phyloP scores from a whole-genome alignment of 2,797 vertebrate genomes.

The Falco berigora region DNA sequence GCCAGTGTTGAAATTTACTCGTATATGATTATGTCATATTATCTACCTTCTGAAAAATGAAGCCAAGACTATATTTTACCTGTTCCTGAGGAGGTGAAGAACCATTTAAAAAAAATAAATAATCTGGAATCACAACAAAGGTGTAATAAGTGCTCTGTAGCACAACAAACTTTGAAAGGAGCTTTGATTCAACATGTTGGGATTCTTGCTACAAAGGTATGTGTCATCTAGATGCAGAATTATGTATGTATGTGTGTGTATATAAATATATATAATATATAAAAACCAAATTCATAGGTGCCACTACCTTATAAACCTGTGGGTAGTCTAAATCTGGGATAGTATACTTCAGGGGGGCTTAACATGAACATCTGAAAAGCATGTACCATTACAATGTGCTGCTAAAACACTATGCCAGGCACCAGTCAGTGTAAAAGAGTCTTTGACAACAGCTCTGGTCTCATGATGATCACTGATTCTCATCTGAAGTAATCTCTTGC shows the following conservation, averaged over 20 bases:
- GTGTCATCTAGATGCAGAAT: neutral
- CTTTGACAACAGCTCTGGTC: neutral
- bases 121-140: neutral
- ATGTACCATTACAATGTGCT: rapidly evolving
- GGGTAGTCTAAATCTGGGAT: neutral
- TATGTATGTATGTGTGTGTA: neutral
- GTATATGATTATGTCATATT: neutral
- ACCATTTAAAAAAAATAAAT: neutral
- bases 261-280: neutral
- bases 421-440: neutral
- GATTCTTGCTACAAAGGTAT: neutral
- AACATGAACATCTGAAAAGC: neutral
- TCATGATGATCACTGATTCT: neutral
- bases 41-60: neutral
- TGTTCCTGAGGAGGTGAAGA: neutral
- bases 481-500: neutral
- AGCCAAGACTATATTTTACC: neutral
- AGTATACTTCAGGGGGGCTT: neutral
- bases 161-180: neutral
- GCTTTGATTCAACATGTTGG: neutral
- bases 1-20: neutral
- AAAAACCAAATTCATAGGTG: neutral
- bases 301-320: neutral
- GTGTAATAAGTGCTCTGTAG: neutral
- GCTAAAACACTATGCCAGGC: neutral